Conservation (phyloP, 2,797 vertebrate species). For the Corythornis leucogaster region DNA sequence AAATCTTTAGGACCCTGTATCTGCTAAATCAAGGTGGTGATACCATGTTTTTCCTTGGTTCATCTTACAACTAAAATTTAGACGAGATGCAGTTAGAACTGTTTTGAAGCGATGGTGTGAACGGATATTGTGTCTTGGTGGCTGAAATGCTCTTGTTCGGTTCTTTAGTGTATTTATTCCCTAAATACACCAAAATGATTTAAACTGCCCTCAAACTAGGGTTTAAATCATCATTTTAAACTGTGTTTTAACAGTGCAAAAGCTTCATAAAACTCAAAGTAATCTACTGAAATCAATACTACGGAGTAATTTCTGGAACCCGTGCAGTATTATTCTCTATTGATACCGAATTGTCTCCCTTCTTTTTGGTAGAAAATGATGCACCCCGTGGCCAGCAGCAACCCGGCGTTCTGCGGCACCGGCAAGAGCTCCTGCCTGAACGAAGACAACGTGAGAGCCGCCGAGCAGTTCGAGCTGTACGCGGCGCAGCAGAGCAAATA, state of each 20-base stretch:
- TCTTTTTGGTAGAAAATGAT: slow-evolving; percentile 89
- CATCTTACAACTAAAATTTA: not conserved
- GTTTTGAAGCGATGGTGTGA: not conserved
- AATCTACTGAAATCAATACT: not conserved
- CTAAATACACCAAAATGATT: not conserved
- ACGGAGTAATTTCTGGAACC: not conserved
- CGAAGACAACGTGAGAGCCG: slow-evolving; percentile 89
- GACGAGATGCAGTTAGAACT: not conserved
- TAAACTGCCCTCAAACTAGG: not conserved
- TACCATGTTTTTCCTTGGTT: not conserved
- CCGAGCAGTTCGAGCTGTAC: slow-evolving; percentile 93
- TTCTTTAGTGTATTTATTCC: not conserved
- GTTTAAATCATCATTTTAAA: not conserved
- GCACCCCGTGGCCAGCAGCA: slow-evolving; percentile 92
- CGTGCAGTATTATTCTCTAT: not conserved
- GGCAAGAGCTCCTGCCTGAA: slow-evolving; percentile 92
- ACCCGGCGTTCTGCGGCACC: slow-evolving; percentile 90
- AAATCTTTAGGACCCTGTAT: not conserved
- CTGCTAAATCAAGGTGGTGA: not conserved
- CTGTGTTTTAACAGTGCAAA: not conserved
- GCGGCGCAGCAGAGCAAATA: slow-evolving; percentile 91
- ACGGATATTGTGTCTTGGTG: not conserved
- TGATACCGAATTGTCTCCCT: slow-evolving; percentile 48
- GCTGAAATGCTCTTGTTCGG: not conserved
- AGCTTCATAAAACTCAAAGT: not conserved